Evolutionary conservation across 1,140 invertebrate genomes (phyloP).

Genomic region (Lepidurus couesii): DNA sequence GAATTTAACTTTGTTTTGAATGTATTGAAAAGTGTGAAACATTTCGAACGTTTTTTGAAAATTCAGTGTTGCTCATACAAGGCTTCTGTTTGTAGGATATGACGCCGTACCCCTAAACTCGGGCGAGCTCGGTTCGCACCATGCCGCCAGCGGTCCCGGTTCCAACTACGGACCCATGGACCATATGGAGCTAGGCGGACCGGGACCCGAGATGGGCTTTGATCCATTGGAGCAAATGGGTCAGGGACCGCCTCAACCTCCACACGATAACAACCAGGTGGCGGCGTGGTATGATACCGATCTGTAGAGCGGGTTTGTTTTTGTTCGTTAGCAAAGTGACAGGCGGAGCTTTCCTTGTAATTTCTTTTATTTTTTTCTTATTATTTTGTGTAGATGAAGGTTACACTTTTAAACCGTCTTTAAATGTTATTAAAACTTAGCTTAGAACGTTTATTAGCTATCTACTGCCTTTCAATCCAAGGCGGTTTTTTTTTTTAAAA

Average conservation of each 20-base stretch:
- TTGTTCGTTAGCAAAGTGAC: too few relatives aligned
- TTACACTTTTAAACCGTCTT: too few relatives aligned
- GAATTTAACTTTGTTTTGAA: neutral
- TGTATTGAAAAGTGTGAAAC: neutral
- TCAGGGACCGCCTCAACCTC: conserved; percentile 61
- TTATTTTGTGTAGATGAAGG: too few relatives aligned
- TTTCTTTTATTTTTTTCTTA: too few relatives aligned
- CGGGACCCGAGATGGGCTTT: conserved; percentile 69
- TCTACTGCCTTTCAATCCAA: too few relatives aligned
- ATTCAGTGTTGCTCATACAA: too few relatives aligned
- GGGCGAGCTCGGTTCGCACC: conserved; percentile 75
- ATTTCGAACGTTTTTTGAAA: too few relatives aligned
- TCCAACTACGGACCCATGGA: conserved; percentile 72
- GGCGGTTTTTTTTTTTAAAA: too few relatives aligned
- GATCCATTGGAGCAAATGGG: conserved; percentile 64
- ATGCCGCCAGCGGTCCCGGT: conserved; percentile 46
- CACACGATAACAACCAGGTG: conserved; percentile 80
- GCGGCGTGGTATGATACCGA: conserved; percentile 96
- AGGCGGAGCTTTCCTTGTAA: too few relatives aligned
- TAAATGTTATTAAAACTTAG: too few relatives aligned
- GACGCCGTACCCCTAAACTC: conserved; percentile 95
- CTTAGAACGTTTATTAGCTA: too few relatives aligned
- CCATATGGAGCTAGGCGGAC: conserved; percentile 71
- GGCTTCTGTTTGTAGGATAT: conserved; percentile 63
- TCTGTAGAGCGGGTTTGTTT: conserved; percentile 54